Evolutionary conservation across 2,888 invertebrate species (phyloP), one percentile per base, ranked within the genome.

Genomic region (Agriotes lineatus): DNA sequence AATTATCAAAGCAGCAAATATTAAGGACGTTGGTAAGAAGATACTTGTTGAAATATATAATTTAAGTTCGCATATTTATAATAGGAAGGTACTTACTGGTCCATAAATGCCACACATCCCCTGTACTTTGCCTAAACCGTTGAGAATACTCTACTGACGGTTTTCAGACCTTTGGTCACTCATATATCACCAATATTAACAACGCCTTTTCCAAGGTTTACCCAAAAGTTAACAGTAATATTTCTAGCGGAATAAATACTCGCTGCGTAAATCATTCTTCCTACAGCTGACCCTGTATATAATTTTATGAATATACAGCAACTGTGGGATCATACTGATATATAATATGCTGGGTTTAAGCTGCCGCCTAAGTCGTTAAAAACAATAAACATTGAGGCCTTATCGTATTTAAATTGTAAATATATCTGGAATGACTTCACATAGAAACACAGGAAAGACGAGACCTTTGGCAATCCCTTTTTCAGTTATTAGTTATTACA

Each of bases 301-400:
- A 48, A 3, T 10, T 20, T 48, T 2, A 20, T 48, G n/a, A 16
- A 22, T 48, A 48, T 16, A 10, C 22, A 48, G n/a, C 19, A 16
- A 18, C 14, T 9, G 16, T 16, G 12, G 5, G 12, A 39, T 2
- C 9, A 42, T 42, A 42, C 14, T 42, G 42, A 14, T 16, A 16
- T 42, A 5, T 25, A 25, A 25, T 42, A 42, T 9, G 42, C 14
- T 14, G 9, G 12, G 16, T 14, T 18, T 7, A 42, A 42, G 42
- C 37, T 12, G 12, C 37, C 39, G 12, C 45, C 45, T 59, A 57
- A n/a, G n/a, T 22, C 19, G 42, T 14, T 42, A 57, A 57, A 57
- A 42, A 44, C 33, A 45, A 25, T n/a, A 59, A 44, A 60, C 60
- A 50, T 33, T 60, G 37, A 60, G 60, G 60, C 60, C 60, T 50